phyloP scores from a whole-genome alignment of 2,888 invertebrate species.

The Kryphioiulus occultus region DNA sequence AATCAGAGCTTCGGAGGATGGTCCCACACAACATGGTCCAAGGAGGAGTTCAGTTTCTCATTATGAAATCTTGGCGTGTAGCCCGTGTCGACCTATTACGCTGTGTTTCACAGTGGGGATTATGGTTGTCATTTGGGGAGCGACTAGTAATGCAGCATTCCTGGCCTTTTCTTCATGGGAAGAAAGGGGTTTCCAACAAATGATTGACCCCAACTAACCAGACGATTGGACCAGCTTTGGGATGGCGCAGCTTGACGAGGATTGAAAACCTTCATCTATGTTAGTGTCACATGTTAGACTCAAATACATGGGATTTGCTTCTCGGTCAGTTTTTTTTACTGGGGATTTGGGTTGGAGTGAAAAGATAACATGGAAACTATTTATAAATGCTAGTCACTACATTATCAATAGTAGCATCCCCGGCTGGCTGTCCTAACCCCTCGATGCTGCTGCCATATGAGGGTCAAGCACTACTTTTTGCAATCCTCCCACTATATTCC shows the following conservation, averaged over 20 bases:
- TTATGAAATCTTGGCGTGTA: conserved; percentile 36
- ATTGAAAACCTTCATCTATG: conserved; percentile 15
- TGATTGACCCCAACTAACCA: conserved; percentile 30
- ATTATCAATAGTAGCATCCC: conserved; percentile 22
- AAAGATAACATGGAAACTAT: conserved; percentile 1
- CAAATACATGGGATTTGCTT: not conserved
- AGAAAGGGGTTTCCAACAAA: conserved; percentile 27
- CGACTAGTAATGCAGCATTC: conserved; percentile 41
- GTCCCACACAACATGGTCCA: conserved; percentile 31
- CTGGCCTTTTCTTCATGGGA: conserved; percentile 15
- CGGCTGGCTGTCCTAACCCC: not conserved
- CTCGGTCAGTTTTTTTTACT: not conserved
- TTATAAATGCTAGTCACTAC: conserved; percentile 17
- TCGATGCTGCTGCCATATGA: not conserved
- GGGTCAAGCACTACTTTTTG: conserved; percentile 6
- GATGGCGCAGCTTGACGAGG: conserved; percentile 15
- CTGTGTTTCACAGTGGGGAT: conserved; percentile 45
- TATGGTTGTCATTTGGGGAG: conserved; percentile 35
- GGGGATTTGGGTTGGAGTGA: not conserved
- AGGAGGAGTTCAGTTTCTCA: conserved; percentile 24
- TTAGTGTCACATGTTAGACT: conserved; percentile 1
- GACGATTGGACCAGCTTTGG: too few relatives aligned
- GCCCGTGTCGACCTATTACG: conserved; percentile 44
- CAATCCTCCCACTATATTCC: conserved; percentile 28
- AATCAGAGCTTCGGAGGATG: conserved; percentile 33